Percentiles rank a stretch among this genome's conserved stretches.
phyloP scores from a whole-genome alignment of 1,140 invertebrate species.

The Thaumatotibia leucotreta region DNA sequence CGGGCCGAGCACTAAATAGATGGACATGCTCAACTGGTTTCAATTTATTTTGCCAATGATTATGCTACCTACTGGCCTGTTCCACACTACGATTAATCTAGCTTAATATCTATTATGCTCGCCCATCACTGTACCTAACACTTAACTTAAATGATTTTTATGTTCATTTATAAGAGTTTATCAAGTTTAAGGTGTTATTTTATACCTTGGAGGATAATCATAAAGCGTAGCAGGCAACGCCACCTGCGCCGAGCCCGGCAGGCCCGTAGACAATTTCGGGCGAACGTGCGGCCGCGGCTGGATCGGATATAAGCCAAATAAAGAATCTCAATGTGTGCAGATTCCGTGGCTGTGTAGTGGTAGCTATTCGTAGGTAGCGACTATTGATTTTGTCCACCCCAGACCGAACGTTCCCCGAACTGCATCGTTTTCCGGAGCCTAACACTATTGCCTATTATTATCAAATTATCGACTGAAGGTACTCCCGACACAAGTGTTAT shows the following conservation, averaged over 20 bases:
- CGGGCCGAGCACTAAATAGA: conserved; percentile 11
- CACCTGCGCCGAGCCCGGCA: conserved; percentile 36
- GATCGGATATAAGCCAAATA: conserved; percentile 51
- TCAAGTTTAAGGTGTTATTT: not conserved
- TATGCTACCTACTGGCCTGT: not conserved
- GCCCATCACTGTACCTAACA: not conserved
- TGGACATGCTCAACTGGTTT: conserved; percentile 17
- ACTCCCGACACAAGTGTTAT: conserved; percentile 29
- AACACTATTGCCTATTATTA: conserved; percentile 60
- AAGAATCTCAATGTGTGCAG: conserved; percentile 64
- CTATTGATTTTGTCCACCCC: conserved; percentile 74
- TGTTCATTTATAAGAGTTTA: not conserved
- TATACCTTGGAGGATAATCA: not conserved
- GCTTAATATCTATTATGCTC: not conserved
- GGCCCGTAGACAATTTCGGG: conserved; percentile 44
- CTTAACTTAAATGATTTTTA: not conserved
- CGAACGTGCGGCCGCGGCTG: conserved; percentile 25
- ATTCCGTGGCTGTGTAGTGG: conserved; percentile 50
- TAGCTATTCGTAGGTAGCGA: conserved; percentile 60
- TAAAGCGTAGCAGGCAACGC: conserved; percentile 9
- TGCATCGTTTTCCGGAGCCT: conserved; percentile 45
- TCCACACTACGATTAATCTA: not conserved
- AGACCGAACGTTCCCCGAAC: conserved; percentile 52
- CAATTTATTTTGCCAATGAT: conserved; percentile 10
- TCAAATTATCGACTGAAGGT: conserved; percentile 52